Percentiles rank a stretch among this genome's conserved stretches.
Evolutionary conservation across 2,113 vertebrate species (phyloP).

Genomic region (Dissostichus mawsoni): DNA sequence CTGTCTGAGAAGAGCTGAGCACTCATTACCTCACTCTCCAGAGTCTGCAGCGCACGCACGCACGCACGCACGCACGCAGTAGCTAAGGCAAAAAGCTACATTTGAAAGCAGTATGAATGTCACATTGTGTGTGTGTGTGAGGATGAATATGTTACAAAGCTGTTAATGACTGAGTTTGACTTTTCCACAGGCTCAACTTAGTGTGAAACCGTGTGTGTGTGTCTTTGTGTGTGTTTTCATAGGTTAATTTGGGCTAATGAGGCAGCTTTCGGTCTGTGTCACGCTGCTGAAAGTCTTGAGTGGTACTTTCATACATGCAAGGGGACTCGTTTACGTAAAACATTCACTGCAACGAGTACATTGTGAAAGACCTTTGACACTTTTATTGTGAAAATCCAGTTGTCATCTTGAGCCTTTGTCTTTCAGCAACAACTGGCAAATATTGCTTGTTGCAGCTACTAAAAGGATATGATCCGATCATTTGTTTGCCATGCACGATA

Average conservation of each 20-base stretch:
- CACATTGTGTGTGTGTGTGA: conserved; percentile 33
- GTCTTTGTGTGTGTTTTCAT: conserved; percentile 12
- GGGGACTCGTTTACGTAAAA: too few species aligned
- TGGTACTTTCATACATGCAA: conserved; percentile 1
- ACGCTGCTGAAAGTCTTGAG: conserved; percentile 14
- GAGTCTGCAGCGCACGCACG: conserved; percentile 27
- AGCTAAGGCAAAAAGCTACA: conserved; percentile 15
- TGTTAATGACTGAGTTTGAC: conserved; percentile 62
- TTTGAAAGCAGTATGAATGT: conserved; percentile 17
- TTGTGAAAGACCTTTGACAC: too few species aligned
- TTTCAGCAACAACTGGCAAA: too few species aligned
- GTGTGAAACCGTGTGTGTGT: conserved; percentile 2
- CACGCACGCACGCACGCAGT: conserved; percentile 5
- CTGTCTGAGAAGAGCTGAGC: conserved; percentile 71
- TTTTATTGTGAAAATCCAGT: too few species aligned
- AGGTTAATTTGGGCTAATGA: conserved; percentile 64
- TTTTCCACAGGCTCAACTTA: conserved; percentile 38
- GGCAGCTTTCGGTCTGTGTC: conserved; percentile 23
- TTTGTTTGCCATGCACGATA: too few species aligned
- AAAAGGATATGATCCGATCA: too few species aligned
- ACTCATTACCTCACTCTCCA: conserved; percentile 73
- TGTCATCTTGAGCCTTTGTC: too few species aligned
- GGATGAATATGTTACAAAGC: conserved; percentile 52
- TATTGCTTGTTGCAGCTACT: too few species aligned
- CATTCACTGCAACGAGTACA: too few species aligned